Evolutionary conservation across 2,113 vertebrate species (phyloP), one percentile per base, ranked within the genome.

Genomic region (Chaetodon trifascialis): DNA sequence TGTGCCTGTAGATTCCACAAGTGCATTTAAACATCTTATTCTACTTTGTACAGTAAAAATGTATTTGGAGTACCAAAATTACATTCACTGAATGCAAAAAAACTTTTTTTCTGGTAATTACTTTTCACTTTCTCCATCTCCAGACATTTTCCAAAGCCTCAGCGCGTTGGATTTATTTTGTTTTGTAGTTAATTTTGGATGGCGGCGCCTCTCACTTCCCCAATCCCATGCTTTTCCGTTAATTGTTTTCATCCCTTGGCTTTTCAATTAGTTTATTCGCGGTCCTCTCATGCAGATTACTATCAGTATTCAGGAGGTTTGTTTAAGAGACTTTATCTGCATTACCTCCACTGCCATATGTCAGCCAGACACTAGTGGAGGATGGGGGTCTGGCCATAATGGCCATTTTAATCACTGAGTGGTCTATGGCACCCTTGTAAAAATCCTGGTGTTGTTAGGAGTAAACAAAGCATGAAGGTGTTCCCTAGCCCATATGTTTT

Each of bases 291-390:
- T 54, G 2, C 69, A 88, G 89, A 88, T 90, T 74, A 74, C 86
- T 74, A 47, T 82, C 64, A 79, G 74, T 83, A 54, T 90, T 73
- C 54, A 80, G n/a, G 73, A 67, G 70, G 85, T 73, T 84, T 79
- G 79, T 87, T 93, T 82, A 72, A 58, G 49, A 65, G 73, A 81
- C 73, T 91, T 91, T 77, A 88, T 93, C 86, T 87, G 91, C 73
- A 85, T 91, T 88, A 90, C 84, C 84, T 85, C 82, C 67, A 12
- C 44, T 62, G 65, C 92, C 91, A 93, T 91, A 91, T 92, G 92
- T 91, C 85, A 91, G 46, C 79, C 74, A 87, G 92, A 92, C 90
- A 71, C 77, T 59, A 47, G 52, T 68, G 67, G 75, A 80, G 59
- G 82, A 8, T 65, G 80, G 87, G 89, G 85, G 82, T 83, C 66